Base-by-base conservation (phyloP, 2,113 vertebrate species). In the Plecturocebus donacophilus region DNA sequence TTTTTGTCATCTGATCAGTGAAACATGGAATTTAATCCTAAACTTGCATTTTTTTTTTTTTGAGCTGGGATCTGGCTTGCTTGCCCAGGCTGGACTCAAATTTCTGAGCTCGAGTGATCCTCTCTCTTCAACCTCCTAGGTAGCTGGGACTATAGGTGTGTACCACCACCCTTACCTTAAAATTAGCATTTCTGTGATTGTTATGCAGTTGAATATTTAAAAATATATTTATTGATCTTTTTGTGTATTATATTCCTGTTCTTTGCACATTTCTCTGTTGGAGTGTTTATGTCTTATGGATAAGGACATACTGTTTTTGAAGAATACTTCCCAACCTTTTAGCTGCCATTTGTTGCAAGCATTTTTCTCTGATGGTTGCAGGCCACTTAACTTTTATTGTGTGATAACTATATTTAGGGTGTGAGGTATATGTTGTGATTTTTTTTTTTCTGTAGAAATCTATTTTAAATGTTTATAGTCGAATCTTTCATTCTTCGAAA, bases 1-100 rank as follows among this genome's bases (percentile, higher is more conserved):
- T 86, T 68, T 88, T 88, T 64, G 12, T 30, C 45, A 68, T 54
- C 30, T 80, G 79, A 85, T 70, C 42, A 40, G 42, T 89, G 66
- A 94, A 93, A 52, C 17, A 21, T 42, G 21, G 64, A 56, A 54
- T 86, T 86, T 94, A 30, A 71, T 91, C 47, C 95, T 68, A 84
- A 90, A 83, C 35, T n/a, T 75, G 11, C n/a, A 49, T 77, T 68
- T 68, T 16, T 70, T 32, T 64, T 64, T 64, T 64, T 64, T 64
- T 64, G 61, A 64, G 61, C 27, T 32, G 5, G 61, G 5, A 13
- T 32, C 27, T 64, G 61, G 2, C 61, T 64, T 32, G 61, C 5
- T 32, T 32, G 21, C 61, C 61, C 61, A 30, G 61, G 61, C 61
- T 64, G 61, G 27, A 64, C 61, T 30, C 61, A 32, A 64, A 64